These are phyloP conservation scores for Drosophila meridionalis DNA, from an alignment of 2,888 invertebrate species.

Conservation along the genomic window DNA sequence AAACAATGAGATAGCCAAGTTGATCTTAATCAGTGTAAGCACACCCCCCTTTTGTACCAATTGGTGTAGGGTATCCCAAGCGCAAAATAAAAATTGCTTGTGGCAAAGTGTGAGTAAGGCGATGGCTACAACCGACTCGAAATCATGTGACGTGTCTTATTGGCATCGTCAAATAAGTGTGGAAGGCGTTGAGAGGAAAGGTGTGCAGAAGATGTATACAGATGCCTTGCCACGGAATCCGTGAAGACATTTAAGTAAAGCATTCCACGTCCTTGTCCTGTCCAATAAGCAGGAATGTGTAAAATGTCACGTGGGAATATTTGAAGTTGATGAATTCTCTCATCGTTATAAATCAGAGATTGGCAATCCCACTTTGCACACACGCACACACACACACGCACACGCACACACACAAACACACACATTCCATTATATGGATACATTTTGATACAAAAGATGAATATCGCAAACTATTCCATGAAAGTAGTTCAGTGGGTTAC, in stretches of 20 bases:
- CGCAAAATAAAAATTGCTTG: slow-evolving; percentile 8
- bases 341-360: slow-evolving; percentile 67
- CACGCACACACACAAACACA: not conserved
- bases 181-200: not conserved
- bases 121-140: slow-evolving; percentile 18
- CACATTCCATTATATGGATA: slow-evolving; percentile 12
- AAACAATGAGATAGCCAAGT: not conserved
- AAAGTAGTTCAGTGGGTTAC: slow-evolving; percentile 3
- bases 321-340: slow-evolving; percentile 54
- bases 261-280: slow-evolving; percentile 7
- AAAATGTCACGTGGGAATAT: slow-evolving; percentile 76
- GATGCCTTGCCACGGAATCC: slow-evolving; percentile 20
- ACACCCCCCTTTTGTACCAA: not conserved
- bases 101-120: slow-evolving; percentile 14
- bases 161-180: slow-evolving; percentile 75
- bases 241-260: slow-evolving; percentile 19
- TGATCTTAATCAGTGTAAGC: not conserved
- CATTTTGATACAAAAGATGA: slow-evolving; percentile 41
- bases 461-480: not conserved
- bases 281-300: slow-evolving; percentile 57
- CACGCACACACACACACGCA: not conserved
- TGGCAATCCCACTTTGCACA: slow-evolving; percentile 59
- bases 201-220: slow-evolving; percentile 10
- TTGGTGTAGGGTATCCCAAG: slow-evolving; percentile 11
- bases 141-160: slow-evolving; percentile 82